Base-by-base conservation (phyloP, 2,113 vertebrate species). In the Stigmatopora argus region DNA sequence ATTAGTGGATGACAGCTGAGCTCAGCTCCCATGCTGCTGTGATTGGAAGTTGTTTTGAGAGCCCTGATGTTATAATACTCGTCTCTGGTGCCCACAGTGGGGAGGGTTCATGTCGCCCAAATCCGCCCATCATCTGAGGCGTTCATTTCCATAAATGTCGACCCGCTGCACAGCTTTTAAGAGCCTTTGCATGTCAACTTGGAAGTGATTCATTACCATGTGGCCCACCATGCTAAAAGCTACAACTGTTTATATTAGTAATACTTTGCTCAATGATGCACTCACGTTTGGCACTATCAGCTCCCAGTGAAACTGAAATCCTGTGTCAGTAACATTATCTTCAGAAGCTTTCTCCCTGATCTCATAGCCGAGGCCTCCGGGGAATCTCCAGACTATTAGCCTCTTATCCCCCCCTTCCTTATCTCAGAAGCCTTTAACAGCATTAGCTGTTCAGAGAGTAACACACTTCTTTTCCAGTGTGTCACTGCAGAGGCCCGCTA, bases 351-450 rank as follows among this genome's bases (percentile, higher is more conserved):
- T 72, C 51, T 62, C 65, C 70, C 72, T 80, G 75, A 81, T 79
- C 75, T 75, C 69, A 69, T 17, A 66, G 67, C 73, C 61, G 65
- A 80, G 78, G 66, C 72, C 79, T 71, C 71, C 59, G 13, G 82
- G 79, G 76, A 77, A 74, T 80, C 66, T 70, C 52, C 56, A 58
- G 68, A 71, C 66, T 77, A 70, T 79, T 81, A 79, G 78, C 72
- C 72, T 73, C 67, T 71, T 65, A 82, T 78, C 75, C 65, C 68
- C n/a, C 69, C 58, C 62, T 61, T 47, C 72, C 74, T 72, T 74
- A 70, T 46, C 67, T 67, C 64, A 67, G 52, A 78, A 71, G 73
- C 71, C 74, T 77, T 79, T 72, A 81, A 79, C 73, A 78, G 75
- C 76, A 79, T 85, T 83, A 78, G 65, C 69, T 48, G 53, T 65